A percentile compares a stretch with the other conserved stretches of the same genome.
Conservation (phyloP, 1,140 invertebrate species). For the Listronotus oregonensis region DNA sequence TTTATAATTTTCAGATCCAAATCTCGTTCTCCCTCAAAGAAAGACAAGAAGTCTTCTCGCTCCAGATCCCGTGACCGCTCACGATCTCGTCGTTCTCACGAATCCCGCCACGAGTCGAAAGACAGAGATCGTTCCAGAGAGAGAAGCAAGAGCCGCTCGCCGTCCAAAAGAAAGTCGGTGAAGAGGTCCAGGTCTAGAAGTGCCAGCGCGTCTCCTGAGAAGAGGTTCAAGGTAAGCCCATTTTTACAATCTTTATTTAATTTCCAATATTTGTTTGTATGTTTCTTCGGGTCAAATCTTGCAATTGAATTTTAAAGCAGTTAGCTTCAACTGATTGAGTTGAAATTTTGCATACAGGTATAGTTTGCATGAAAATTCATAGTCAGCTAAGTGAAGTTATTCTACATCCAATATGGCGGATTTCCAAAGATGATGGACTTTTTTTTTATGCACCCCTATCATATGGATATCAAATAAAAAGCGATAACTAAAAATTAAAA, state of each 20-base stretch:
- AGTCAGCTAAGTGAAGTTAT: too few species aligned
- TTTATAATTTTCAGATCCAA: conserved; percentile 23
- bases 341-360: too few species aligned
- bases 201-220: conserved; percentile 23
- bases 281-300: too few species aligned
- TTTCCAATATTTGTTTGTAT: too few species aligned
- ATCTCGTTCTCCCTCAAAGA: conserved; percentile 23
- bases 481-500: too few species aligned
- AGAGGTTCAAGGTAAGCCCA: conserved; percentile 34
- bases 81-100: conserved; percentile 24
- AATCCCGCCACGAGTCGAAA: conserved; percentile 30
- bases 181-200: conserved; percentile 27
- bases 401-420: too few species aligned
- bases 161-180: conserved; percentile 21
- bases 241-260: conserved; percentile 1
- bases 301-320: too few species aligned
- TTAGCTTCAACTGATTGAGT: too few species aligned
- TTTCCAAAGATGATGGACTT: too few species aligned
- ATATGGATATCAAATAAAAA: too few species aligned
- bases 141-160: conserved; percentile 18
- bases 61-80: conserved; percentile 33
- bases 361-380: too few species aligned
- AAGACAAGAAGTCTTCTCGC: conserved; percentile 33
- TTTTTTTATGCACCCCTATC: too few species aligned
- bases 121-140: conserved; percentile 2